These are phyloP conservation scores for Daktulosphaira vitifoliae DNA, from an alignment of 1,140 invertebrate species.

Conservation along the genomic window DNA sequence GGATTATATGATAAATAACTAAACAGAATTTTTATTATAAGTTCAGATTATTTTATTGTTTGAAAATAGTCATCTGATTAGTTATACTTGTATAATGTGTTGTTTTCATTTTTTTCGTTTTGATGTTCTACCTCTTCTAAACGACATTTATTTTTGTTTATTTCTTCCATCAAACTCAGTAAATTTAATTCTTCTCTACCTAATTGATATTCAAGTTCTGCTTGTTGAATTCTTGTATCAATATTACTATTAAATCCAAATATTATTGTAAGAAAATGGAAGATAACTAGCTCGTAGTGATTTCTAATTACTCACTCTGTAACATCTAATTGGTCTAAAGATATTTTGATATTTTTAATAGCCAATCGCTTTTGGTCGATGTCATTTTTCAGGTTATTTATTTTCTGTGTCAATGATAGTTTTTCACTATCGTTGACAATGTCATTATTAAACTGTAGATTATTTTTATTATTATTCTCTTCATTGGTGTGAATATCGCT, in stretches of 20 bases:
- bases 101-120: constrained; percentile 45
- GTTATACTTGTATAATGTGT: constrained; percentile 64
- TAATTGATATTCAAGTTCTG: constrained; percentile 77
- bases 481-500: no score
- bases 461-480: no score
- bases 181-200: constrained; percentile 79
- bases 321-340: constrained; percentile 65
- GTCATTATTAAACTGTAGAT: neutral
- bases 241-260: constrained; percentile 59
- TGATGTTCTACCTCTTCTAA: constrained; percentile 59
- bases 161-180: constrained; percentile 72
- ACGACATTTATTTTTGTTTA: constrained; percentile 63
- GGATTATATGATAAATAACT: constrained; percentile 32
- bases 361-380: constrained; percentile 60
- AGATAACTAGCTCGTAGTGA: neutral
- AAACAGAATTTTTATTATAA: no score
- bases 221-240: constrained; percentile 79
- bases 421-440: constrained; percentile 48
- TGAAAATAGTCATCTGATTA: no score
- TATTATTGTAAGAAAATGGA: neutral
- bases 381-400: constrained; percentile 55
- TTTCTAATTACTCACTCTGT: constrained; percentile 56
- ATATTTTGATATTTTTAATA: constrained; percentile 65
- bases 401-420: constrained; percentile 57
- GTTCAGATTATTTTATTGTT: constrained; percentile 43